Evolutionary conservation across 2,113 vertebrate species (phyloP).

Genomic region (Eubucco bourcierii): DNA sequence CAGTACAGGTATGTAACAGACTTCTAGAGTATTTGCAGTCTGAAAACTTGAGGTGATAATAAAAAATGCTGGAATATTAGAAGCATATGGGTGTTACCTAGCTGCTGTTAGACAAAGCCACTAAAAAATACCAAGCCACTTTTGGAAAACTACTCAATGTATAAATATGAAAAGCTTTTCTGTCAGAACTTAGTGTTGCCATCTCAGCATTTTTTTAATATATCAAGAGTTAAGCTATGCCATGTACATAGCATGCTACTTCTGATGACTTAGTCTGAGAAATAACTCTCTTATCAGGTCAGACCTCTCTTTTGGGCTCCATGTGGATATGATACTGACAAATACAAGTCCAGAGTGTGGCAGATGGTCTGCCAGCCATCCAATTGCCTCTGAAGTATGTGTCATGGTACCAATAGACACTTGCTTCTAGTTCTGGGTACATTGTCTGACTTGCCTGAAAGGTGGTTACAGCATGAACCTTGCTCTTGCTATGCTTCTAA

Average conservation of each 20-base stretch:
- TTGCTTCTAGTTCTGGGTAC: not conserved
- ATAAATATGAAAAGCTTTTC: not conserved
- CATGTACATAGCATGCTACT: not conserved
- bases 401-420: not conserved
- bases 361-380: not conserved
- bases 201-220: not conserved
- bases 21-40: not conserved
- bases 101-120: not conserved
- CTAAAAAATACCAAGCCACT: not conserved
- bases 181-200: not conserved
- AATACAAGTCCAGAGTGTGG: not conserved
- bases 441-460: not conserved
- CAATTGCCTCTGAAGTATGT: not conserved
- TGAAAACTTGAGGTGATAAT: not conserved
- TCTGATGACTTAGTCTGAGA: not conserved
- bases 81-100: not conserved
- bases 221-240: not conserved
- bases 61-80: not conserved
- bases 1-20: not conserved
- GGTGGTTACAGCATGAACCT: not conserved
- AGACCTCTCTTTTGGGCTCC: not conserved
- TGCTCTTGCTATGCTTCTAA: not conserved
- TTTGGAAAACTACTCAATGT: not conserved
- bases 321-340: not conserved
- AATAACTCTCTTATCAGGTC: not conserved